These are phyloP conservation scores for Adineta ricciae DNA, from an alignment of 2,888 invertebrate species.

Conservation along the genomic window DNA sequence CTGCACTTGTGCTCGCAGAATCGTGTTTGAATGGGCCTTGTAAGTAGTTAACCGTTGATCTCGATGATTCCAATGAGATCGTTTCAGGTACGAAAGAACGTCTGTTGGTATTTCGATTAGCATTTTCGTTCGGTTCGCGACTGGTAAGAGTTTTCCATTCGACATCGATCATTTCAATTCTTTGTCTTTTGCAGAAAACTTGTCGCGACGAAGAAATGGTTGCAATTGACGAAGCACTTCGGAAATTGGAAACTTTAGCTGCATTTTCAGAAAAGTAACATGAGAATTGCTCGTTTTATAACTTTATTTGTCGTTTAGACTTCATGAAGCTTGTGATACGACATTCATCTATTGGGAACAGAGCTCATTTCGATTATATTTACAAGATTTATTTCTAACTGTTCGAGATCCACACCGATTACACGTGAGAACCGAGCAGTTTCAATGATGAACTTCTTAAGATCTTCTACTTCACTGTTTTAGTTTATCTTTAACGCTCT, in stretches of 20 bases:
- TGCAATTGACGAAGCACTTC: neutral
- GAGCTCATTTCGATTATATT: conserved; percentile 62
- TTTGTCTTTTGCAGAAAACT: neutral
- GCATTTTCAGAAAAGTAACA: conserved; percentile 7
- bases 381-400: conserved; percentile 62
- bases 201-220: neutral
- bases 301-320: conserved; percentile 38
- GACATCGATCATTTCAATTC: neutral
- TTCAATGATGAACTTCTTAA: too few species aligned
- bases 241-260: neutral
- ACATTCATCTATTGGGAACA: conserved; percentile 66
- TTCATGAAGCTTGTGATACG: conserved; percentile 62
- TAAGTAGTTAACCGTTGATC: conserved; percentile 34
- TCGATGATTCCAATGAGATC: conserved; percentile 49
- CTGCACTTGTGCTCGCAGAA: conserved; percentile 63
- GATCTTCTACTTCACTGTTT: conserved; percentile 37
- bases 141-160: neutral
- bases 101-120: neutral
- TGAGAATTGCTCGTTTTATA: neutral
- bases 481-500: conserved; percentile 54
- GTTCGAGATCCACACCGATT: conserved; percentile 61
- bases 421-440: conserved; percentile 49
- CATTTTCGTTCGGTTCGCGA: conserved; percentile 13
- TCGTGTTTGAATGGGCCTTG: conserved; percentile 50
- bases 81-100: neutral